Conservation (phyloP, 53 echinoderm and acorn worm species). For the Crossaster papposus region DNA sequence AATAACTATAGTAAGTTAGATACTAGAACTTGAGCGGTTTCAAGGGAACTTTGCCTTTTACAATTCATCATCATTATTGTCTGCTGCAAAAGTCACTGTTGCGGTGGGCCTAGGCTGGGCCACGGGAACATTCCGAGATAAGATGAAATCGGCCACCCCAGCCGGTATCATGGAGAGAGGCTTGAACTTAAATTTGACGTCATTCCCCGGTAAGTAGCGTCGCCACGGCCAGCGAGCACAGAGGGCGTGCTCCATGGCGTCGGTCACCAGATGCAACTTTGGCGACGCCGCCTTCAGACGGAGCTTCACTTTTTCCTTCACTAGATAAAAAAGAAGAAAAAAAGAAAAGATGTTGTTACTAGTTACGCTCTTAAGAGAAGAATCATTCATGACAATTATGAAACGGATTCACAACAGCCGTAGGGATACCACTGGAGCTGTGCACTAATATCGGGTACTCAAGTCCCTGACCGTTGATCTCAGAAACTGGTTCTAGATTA, state of each 20-base stretch:
- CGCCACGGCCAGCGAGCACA: slow-evolving; percentile 69
- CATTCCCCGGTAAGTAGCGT: slow-evolving; percentile 63
- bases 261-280: slow-evolving; percentile 37
- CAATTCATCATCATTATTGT: background rate
- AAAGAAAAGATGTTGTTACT: background rate
- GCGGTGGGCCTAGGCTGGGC: background rate
- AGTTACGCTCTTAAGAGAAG: no score
- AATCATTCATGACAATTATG: no score
- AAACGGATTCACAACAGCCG: no score
- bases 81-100: slow-evolving; percentile 4
- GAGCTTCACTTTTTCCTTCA: background rate
- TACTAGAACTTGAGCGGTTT: no score
- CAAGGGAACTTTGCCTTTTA: background rate
- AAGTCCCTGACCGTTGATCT: no score
- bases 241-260: slow-evolving; percentile 72
- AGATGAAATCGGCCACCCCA: slow-evolving; percentile 29
- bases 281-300: background rate
- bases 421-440: no score
- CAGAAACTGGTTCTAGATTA: no score
- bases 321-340: background rate
- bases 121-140: background rate
- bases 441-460: no score
- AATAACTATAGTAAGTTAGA: no score
- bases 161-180: slow-evolving; percentile 59
- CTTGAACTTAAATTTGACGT: slow-evolving; percentile 61